Percentiles rank a stretch among this genome's conserved stretches.
These are phyloP conservation scores for Reticulitermes lucifugus DNA, from an alignment of 2,888 invertebrate species.

Conservation along the genomic window DNA sequence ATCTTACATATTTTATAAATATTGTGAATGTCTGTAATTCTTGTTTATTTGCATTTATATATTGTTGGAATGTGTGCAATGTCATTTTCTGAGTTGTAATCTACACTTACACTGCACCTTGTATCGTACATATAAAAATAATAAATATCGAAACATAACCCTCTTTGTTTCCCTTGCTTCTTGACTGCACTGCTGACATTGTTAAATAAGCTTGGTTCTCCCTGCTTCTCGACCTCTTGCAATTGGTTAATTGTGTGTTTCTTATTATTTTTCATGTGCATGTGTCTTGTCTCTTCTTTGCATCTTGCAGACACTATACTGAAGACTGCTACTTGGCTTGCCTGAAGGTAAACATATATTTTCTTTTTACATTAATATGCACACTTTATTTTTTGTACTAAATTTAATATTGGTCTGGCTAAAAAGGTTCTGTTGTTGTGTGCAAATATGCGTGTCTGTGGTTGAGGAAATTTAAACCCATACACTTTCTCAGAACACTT, in stretches of 20 bases:
- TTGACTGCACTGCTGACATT: slow-evolving; percentile 23
- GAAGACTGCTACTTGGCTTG: slow-evolving; percentile 44
- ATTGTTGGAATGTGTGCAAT: slow-evolving; percentile 31
- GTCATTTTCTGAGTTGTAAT: slow-evolving; percentile 12
- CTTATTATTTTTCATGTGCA: slow-evolving; percentile 33
- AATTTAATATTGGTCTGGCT: neutral
- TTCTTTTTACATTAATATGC: neutral
- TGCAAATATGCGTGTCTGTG: too few species aligned
- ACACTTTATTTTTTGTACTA: neutral
- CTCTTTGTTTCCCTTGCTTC: slow-evolving; percentile 11
- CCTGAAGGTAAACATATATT: slow-evolving; percentile 41
- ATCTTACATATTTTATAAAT: neutral
- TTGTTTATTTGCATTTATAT: slow-evolving; percentile 24
- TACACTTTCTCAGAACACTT: too few species aligned
- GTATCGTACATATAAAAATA: slow-evolving; percentile 19
- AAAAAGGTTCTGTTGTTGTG: too few species aligned
- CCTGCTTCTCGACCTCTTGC: neutral
- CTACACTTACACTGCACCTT: slow-evolving; percentile 15
- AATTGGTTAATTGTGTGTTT: slow-evolving; percentile 25
- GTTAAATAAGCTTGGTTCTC: neutral
- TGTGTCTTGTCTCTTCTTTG: slow-evolving; percentile 53
- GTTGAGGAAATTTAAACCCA: too few species aligned
- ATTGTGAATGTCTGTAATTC: neutral
- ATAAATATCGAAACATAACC: slow-evolving; percentile 1
- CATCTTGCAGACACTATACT: slow-evolving; percentile 51